A percentile compares a stretch with the other conserved stretches of the same genome.
Evolutionary conservation across 2,888 invertebrate species (phyloP).

Genomic region (Sycophila texana): DNA sequence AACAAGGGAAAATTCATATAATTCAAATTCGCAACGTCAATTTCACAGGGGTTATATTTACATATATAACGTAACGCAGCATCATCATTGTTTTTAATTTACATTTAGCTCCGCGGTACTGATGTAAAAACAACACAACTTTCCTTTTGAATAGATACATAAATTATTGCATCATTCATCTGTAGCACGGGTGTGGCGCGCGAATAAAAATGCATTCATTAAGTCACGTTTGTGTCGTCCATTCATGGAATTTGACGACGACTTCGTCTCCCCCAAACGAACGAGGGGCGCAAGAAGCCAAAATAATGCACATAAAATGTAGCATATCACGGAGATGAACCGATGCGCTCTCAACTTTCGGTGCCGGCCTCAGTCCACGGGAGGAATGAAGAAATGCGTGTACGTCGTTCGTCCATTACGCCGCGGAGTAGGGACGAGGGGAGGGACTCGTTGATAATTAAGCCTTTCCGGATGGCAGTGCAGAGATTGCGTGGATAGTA

Average conservation of each 20-base stretch:
- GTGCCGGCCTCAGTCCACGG: not conserved
- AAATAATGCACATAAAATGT: conserved; percentile 75
- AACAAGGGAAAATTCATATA: no score
- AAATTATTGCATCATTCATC: conserved; percentile 29
- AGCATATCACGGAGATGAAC: conserved; percentile 75
- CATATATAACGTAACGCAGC: no score
- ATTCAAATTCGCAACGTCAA: no score
- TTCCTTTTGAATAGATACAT: conserved; percentile 41
- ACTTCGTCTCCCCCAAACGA: conserved; percentile 52
- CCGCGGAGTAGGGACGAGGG: not conserved
- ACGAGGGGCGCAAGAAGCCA: conserved; percentile 57
- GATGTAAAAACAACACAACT: conserved; percentile 15
- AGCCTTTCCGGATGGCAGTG: conserved; percentile 1
- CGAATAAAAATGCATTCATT: conserved; percentile 49
- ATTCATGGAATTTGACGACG: conserved; percentile 54
- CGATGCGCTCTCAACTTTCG: conserved; percentile 64
- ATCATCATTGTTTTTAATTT: conserved; percentile 10
- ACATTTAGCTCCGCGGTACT: conserved; percentile 9
- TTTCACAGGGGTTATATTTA: no score
- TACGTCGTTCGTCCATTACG: conserved; percentile 24
- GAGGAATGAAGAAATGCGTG: not conserved
- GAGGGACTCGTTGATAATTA: conserved; percentile 30
- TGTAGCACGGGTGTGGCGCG: conserved; percentile 36
- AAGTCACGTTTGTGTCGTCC: conserved; percentile 54
- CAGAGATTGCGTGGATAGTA: conserved; percentile 15